These are phyloP conservation scores for Noctua pronuba DNA, from an alignment of 2,888 invertebrate species.

Conservation along the genomic window DNA sequence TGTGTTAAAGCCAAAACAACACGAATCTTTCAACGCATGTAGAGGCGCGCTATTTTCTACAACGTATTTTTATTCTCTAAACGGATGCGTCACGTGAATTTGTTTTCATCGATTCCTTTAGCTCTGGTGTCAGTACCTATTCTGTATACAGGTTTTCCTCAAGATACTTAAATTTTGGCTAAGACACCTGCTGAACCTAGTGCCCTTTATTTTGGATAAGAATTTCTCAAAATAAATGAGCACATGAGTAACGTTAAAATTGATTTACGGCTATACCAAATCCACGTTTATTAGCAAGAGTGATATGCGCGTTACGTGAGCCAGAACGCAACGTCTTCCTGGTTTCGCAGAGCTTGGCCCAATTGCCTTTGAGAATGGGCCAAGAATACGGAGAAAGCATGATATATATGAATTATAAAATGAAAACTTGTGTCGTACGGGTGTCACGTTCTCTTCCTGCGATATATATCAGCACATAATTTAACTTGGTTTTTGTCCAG, in stretches of 20 bases:
- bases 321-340: conserved; percentile 78
- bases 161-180: conserved; percentile 2
- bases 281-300: conserved; percentile 69
- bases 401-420: conserved; percentile 79
- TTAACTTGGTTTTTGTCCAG: conserved; percentile 44
- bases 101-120: conserved; percentile 51
- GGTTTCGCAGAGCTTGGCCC: conserved; percentile 80
- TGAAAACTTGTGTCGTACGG: conserved; percentile 73
- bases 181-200: conserved; percentile 18
- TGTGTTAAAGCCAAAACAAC: conserved; percentile 45
- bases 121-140: conserved; percentile 11
- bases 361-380: conserved; percentile 85
- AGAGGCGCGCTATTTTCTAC: conserved; percentile 54
- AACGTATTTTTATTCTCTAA: conserved; percentile 60
- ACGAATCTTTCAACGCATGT: conserved; percentile 45
- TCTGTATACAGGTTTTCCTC: conserved; percentile 5
- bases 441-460: conserved; percentile 79
- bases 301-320: conserved; percentile 69
- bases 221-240: conserved; percentile 46
- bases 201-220: conserved; percentile 24
- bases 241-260: conserved; percentile 47
- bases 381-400: conserved; percentile 86
- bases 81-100: conserved; percentile 52
- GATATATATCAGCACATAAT: conserved; percentile 73
- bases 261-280: conserved; percentile 67